Evolutionary conservation across 2,888 invertebrate genomes (phyloP), one percentile per base, ranked within the genome.

Genomic region (Hybos culiciformis): DNA sequence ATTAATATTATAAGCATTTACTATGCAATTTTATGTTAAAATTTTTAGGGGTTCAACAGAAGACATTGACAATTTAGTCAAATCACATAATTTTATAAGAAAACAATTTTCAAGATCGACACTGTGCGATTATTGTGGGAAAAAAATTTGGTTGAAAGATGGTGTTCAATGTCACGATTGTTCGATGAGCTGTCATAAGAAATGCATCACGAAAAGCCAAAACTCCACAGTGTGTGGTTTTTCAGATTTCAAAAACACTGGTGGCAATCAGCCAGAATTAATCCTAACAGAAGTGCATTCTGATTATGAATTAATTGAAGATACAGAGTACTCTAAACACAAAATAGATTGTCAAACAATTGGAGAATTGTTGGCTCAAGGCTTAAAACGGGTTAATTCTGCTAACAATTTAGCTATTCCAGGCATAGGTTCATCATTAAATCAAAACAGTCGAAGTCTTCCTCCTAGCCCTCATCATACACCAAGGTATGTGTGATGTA

Each of bases 71-170:
- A 61, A 60, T 40, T 51, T 50, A 39, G 56, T 53, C 23, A 63
- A 70, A 15, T 59, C 68, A 37, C 86, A 84, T 57, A 84, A 85
- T 61, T 92, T 93, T 58, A 75, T 87, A 43, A 72, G 87, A 42
- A 88, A 87, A 3, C 90, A 91, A 63, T 92, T 93, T 60, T 81
- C 86, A 58, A 74, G 86, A 43, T 84, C 86, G 0, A 90, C 91
- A 4, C 85, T 86, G 59, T 93, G 93, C 61, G 86, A 90, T 62
- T 92, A 90, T 63, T 93, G 93, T 68, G 83, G 85, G 46, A 92
- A 90, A 61, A 93, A 93, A 83, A 94, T 96, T 54, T 96, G 96
- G 96, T 69, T 96, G 48, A 94, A 94, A 68, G 91, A 91, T 56
- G 96, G 92, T 4, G 86, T 90, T 56, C 87, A 90, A 59, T 96